Evolutionary conservation across 2,113 vertebrate species (phyloP), one percentile per base, ranked within the genome.

Genomic region (Gobiocypris rarus): DNA sequence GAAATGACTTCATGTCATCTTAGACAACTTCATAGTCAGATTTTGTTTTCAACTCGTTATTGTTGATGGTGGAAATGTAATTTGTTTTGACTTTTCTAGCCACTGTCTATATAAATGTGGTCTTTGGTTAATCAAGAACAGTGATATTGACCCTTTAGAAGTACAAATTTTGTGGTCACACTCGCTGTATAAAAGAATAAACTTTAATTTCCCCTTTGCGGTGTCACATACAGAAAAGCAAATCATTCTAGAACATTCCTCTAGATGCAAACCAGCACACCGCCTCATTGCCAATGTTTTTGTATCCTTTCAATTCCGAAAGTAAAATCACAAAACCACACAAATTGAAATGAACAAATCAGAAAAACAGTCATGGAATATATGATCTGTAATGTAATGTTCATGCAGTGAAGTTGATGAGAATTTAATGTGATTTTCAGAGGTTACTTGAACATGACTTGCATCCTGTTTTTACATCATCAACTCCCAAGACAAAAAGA

Each of bases 21-120:
- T 50, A 50, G 56, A 78, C 75, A 61, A 78, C 54, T 41, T 59
- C 75, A 77, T 24, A 48, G 73, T 75, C 26, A 11, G 77, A 80
- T 80, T 63, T 45, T 41, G 13, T 65, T 48, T 79, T 34, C 6
- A 48, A 54, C 15, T 54, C 15, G 7, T 75, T 31, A 54, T 14
- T 52, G 73, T 54, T 75, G 73, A 74, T 48, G 45, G 71, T 15
- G 38, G 38, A 63, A 50, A 63, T 45, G 11, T 67, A 9, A 67
- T 81, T 50, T 31, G 7, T 78, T 67, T 50, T 4, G 43, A 80
- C 9, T 11, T 52, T 63, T 67, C 61, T 31, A 31, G 41, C 14
- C 56, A 9, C n/a, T 17, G 41, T 26, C n/a, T 10, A 34, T 13
- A 31, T 80, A 50, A 80, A 45, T 48, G 77, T 80, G 38, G 7